Base-by-base conservation (phyloP, 2,888 invertebrate genomes). In the Phytoseiulus persimilis region DNA sequence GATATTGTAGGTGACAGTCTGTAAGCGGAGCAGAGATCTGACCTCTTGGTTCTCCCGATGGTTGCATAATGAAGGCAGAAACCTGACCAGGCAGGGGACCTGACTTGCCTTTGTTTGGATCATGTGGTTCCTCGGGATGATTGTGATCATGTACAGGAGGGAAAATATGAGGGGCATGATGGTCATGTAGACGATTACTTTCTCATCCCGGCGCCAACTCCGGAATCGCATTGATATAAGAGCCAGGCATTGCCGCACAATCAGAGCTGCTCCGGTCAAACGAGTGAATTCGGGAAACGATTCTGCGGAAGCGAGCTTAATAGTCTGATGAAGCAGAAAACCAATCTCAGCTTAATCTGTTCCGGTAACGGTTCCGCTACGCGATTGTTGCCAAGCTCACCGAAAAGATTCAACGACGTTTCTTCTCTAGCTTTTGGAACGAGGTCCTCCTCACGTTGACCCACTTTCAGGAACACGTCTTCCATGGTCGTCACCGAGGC, bases 401-500 rank as follows among this genome's bases (percentile, higher is more conserved):
- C 65, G 65, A 65, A 65, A 6, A 65, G 65, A 2, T 28, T 65
- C 18, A 28, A 18, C 14, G 65, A 65, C 1, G 65, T 23, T 65
- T 65, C 65, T 23, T 2, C 23, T 28, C 18, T 28, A 65, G 18
- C 14, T 2, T 23, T 14, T 23, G 65, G 28, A 11, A 23, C 65
- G 18, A 65, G 83, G 18, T 83, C 83, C 18, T 83, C 32, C 18
- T 83, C 83, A 11, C 31, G 83, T 31, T 83, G 32, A 31, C 83
- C 83, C 2, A 83, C 83, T 33, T 33, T 96, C 89, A 97, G 92
- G 92, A 97, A 97, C 1, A 98, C 97, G 93, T 98, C 97, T 92
- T 98, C 98, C 92, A 98, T 94, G 0, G 97, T 97, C 0, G 97
- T 96, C 31, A 96, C 95, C 0, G 96, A 96, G 0, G 97, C 95